Base-by-base conservation (phyloP, 2,797 vertebrate species). In the Lagocephalus sceleratus region DNA sequence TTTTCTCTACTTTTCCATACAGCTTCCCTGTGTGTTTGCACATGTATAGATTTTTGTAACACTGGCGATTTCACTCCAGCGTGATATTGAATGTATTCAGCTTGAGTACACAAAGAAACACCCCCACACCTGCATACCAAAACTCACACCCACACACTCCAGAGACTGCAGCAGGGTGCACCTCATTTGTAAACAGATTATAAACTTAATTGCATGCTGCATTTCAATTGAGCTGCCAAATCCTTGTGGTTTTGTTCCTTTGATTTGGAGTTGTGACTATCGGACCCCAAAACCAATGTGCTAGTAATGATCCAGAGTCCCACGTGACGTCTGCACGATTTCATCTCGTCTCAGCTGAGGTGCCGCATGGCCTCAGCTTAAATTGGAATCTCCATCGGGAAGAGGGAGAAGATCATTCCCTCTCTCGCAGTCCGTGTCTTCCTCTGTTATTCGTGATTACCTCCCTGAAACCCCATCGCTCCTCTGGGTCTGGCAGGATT, bases 111-210 rank as follows among this genome's bases (percentile, higher is more conserved):
- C 45, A 59, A 56, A 59, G 5, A 16, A 25, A 47, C 22, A 35
- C 32, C 29, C 42, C 25, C n/a, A 2, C 25, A 54, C 68, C 58
- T 76, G 76, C 76, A 82, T 71, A 66, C 68, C 53, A 63, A 84
- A 51, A 39, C 47, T 19, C 35, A 45, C 54, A 25, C 52, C 49
- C 54, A 43, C 62, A 23, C 44, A 63, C 85, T 76, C 82, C 35
- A 60, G 76, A 77, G 84, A 81, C 43, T 54, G 53, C 53, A 23
- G 51, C 65, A 60, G 63, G 74, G 56, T 77, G 73, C 79, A 86
- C 87, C 85, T 90, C 78, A 88, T 88, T 87, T 85, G 80, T 88
- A 84, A 87, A 84, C 78, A 78, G 70, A 88, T 87, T 85, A 83
- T 79, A 78, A 85, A 83, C 82, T 82, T 88, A 88, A 90, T 90